phyloP scores from a whole-genome alignment of 2,113 vertebrate species.

The Nipponia nippon region DNA sequence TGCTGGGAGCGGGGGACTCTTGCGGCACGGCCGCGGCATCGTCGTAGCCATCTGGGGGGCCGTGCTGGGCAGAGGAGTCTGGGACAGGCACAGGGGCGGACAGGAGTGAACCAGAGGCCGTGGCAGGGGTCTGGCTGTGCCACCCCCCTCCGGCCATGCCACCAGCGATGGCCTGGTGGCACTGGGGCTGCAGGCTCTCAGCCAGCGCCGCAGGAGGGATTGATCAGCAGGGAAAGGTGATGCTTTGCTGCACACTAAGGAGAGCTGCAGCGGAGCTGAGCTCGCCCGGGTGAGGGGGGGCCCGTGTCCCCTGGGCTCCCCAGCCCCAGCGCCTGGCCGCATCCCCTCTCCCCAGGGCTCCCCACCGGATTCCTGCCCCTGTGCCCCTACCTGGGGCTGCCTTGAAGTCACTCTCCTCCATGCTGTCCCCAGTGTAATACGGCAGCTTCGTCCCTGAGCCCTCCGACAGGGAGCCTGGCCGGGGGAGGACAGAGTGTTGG shows the following conservation, averaged over 20 bases:
- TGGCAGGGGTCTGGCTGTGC: background rate
- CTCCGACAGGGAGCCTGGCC: background rate
- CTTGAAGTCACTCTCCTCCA: background rate
- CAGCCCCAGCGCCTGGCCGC: rapidly evolving
- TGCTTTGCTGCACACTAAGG: rapidly evolving
- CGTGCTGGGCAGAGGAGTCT: background rate
- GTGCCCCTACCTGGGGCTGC: background rate
- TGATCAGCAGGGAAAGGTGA: background rate
- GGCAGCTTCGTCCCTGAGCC: background rate
- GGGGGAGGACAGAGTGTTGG: rapidly evolving
- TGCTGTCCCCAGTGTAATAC: background rate
- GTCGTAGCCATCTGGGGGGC: background rate
- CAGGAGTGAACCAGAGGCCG: rapidly evolving
- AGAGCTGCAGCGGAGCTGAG: background rate
- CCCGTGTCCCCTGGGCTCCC: background rate
- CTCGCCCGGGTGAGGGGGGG: rapidly evolving
- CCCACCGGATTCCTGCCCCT: background rate
- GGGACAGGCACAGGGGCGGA: background rate
- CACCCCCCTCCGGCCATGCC: rapidly evolving
- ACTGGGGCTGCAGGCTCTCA: too few relatives aligned
- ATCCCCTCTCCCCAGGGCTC: background rate
- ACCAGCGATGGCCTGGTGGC: rapidly evolving
- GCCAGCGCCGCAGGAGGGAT: background rate
- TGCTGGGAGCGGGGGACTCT: rapidly evolving
- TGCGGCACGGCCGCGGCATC: rapidly evolving